Percentiles rank a stretch among this genome's conserved stretches.
Conservation (phyloP, 2,797 vertebrate genomes). For the Notoglanidium macrostoma region DNA sequence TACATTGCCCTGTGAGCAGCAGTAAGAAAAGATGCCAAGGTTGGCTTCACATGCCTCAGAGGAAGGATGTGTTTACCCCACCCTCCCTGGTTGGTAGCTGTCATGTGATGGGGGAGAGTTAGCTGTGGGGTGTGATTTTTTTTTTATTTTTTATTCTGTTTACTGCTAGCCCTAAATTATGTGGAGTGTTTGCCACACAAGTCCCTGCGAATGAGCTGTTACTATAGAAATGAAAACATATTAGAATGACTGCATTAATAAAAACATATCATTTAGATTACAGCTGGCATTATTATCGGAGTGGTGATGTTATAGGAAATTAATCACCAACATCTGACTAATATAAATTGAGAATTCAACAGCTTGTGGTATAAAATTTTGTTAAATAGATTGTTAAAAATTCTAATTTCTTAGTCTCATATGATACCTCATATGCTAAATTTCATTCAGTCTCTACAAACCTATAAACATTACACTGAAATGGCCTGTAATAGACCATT, state of each 20-base stretch:
- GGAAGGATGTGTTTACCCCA: not conserved
- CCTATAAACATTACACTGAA: not conserved
- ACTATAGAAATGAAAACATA: not conserved
- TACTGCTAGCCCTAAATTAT: not conserved
- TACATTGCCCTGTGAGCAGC: not conserved
- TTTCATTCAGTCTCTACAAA: not conserved
- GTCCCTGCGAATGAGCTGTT: not conserved
- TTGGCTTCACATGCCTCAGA: not conserved
- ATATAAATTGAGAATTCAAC: not conserved
- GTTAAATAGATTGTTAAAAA: not conserved
- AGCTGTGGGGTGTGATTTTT: not conserved
- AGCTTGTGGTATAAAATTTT: not conserved
- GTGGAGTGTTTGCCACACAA: not conserved
- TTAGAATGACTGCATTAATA: not conserved
- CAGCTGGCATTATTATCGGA: not conserved
- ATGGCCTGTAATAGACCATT: not conserved
- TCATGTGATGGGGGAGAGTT: not conserved
- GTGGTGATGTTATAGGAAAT: not conserved
- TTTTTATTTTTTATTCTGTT: not conserved
- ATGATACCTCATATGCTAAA: not conserved
- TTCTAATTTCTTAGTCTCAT: not conserved
- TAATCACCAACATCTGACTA: not conserved
- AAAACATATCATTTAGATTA: not conserved
- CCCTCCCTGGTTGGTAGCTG: not conserved
- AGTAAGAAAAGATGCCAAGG: not conserved